phyloP scores from a whole-genome alignment of 2,113 vertebrate genomes.

The Phylloscopus trochilus region DNA sequence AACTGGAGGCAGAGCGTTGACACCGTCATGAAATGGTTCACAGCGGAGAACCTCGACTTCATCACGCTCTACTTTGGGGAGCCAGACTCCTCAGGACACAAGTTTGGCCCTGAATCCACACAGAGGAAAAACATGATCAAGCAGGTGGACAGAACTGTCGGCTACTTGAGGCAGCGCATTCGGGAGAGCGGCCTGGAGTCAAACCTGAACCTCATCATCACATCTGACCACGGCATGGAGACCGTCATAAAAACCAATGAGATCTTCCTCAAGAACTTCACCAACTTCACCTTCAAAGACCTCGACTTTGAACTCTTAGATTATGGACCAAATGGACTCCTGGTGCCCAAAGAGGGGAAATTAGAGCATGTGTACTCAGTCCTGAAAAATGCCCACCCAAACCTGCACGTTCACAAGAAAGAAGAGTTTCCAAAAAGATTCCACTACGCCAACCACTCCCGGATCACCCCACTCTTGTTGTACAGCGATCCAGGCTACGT shows the following conservation, averaged over 20 bases:
- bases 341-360: conserved; percentile 84
- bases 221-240: conserved; percentile 88
- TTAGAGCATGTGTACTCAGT: conserved; percentile 80
- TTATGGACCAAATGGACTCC: conserved; percentile 81
- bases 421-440: conserved; percentile 77
- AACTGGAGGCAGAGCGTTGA: conserved; percentile 82
- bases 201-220: conserved; percentile 83
- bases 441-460: conserved; percentile 74
- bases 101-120: conserved; percentile 78
- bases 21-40: conserved; percentile 80
- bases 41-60: conserved; percentile 74
- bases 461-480: conserved; percentile 83
- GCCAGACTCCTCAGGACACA: conserved; percentile 82
- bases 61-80: conserved; percentile 89
- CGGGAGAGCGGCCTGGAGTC: conserved; percentile 44
- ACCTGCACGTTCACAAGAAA: conserved; percentile 84
- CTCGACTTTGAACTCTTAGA: conserved; percentile 84
- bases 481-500: conserved; percentile 84
- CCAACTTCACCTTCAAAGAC: conserved; percentile 80
- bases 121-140: conserved; percentile 73
- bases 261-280: conserved; percentile 68
- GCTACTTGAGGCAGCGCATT: conserved; percentile 78
- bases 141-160: conserved; percentile 86
- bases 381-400: conserved; percentile 79
- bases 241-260: conserved; percentile 66